Evolutionary conservation across 2,888 invertebrate genomes (phyloP).

Genomic region (Abscondita cerata): DNA sequence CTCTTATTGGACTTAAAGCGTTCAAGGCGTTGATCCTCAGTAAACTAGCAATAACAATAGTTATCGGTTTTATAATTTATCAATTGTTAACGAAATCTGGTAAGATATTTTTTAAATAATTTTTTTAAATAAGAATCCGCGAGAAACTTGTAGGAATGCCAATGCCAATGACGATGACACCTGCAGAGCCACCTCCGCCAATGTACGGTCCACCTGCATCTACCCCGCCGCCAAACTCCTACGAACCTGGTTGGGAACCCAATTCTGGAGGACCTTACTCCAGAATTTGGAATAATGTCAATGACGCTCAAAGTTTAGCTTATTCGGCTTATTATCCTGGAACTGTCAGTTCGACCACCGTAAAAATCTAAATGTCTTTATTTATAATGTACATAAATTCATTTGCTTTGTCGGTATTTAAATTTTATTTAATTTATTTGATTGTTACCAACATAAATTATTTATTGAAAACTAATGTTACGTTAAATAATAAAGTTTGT

Average conservation of each 20-base stretch:
- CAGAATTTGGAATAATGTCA: slow-evolving; percentile 71
- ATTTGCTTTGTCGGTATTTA: not conserved
- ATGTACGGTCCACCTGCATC: slow-evolving; percentile 74
- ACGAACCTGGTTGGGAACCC: slow-evolving; percentile 75
- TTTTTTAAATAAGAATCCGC: not conserved
- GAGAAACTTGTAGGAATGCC: slow-evolving; percentile 66
- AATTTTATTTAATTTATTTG: slow-evolving; percentile 1
- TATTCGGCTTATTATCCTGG: slow-evolving; percentile 77
- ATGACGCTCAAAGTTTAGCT: slow-evolving; percentile 67
- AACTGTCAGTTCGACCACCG: slow-evolving; percentile 64
- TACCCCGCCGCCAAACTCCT: slow-evolving; percentile 72
- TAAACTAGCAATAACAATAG: slow-evolving; percentile 81
- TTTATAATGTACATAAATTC: not conserved
- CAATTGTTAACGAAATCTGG: slow-evolving; percentile 82
- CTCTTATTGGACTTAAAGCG: slow-evolving; percentile 81
- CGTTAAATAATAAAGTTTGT: not conserved
- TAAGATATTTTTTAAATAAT: slow-evolving; percentile 38
- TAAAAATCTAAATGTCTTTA: slow-evolving; percentile 39
- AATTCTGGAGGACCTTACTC: slow-evolving; percentile 79
- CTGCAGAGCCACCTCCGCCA: slow-evolving; percentile 65
- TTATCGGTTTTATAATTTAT: slow-evolving; percentile 81
- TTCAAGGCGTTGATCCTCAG: slow-evolving; percentile 84
- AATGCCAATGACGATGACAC: slow-evolving; percentile 66
- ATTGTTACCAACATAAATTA: too few species aligned
- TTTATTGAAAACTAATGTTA: too few species aligned